phyloP scores from a whole-genome alignment of 1,140 invertebrate genomes.

The Sipha flava region DNA sequence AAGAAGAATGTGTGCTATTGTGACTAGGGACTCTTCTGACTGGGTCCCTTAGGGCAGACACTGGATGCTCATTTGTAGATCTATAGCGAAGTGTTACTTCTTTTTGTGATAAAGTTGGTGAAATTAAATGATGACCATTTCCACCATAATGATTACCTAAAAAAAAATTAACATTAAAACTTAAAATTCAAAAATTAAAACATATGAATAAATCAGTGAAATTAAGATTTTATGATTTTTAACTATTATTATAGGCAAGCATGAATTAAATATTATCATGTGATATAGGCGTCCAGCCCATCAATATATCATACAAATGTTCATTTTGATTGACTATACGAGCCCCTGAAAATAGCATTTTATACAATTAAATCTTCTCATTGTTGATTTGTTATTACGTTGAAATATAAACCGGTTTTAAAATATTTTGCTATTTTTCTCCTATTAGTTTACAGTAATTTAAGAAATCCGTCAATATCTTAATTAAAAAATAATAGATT shows the following conservation, averaged over 20 bases:
- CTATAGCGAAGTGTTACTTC: conserved; percentile 36
- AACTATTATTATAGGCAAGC: too few relatives aligned
- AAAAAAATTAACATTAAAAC: not conserved
- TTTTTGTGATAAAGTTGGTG: conserved; percentile 16
- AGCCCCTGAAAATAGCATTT: not conserved
- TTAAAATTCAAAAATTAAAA: not conserved
- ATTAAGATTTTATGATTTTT: too few relatives aligned
- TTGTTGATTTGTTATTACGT: too few relatives aligned
- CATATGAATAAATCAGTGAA: not conserved
- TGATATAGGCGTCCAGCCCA: too few relatives aligned
- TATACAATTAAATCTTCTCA: not conserved
- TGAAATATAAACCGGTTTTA: too few relatives aligned
- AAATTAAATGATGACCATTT: conserved; percentile 18
- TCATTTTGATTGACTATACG: not conserved
- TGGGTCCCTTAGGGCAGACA: conserved; percentile 34
- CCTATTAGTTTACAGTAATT: too few relatives aligned
- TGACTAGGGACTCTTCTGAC: conserved; percentile 41
- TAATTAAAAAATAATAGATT: too few relatives aligned
- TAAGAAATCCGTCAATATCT: too few relatives aligned
- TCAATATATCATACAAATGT: not conserved
- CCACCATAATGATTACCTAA: conserved; percentile 1
- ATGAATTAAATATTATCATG: too few relatives aligned
- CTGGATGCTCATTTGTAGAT: conserved; percentile 33
- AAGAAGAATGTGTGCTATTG: conserved; percentile 37
- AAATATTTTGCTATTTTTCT: too few relatives aligned